Conservation (phyloP, 2,888 invertebrate genomes). For the Drosophila mimica region DNA sequence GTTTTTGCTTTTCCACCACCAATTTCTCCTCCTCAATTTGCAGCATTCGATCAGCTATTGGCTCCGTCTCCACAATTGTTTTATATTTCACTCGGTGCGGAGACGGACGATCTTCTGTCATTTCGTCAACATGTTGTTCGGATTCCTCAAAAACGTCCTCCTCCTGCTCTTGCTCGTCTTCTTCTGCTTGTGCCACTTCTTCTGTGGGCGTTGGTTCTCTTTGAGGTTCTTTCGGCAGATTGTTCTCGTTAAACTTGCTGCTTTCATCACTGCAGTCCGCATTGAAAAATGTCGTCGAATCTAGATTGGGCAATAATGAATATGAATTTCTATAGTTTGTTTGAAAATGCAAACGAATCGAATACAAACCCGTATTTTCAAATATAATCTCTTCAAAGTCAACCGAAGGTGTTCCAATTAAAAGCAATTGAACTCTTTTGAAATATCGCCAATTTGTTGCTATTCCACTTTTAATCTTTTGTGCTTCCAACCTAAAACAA, state of each 20-base stretch:
- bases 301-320: constrained; percentile 3
- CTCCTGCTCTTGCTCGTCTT: not conserved
- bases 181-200: not conserved
- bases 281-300: constrained; percentile 23
- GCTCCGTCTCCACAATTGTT: not conserved
- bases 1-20: constrained; percentile 51
- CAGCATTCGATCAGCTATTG: constrained; percentile 26
- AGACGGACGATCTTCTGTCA: not conserved
- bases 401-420: constrained; percentile 29
- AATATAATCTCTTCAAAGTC: constrained; percentile 55
- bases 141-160: not conserved
- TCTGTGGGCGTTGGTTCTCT: not conserved
- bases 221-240: not conserved
- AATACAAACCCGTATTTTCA: constrained; percentile 42
- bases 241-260: not conserved
- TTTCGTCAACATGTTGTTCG: not conserved
- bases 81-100: not conserved
- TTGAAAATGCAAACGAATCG: not conserved
- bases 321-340: not conserved
- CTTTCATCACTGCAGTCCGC: constrained; percentile 29
- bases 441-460: constrained; percentile 54
- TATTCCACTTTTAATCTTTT: constrained; percentile 37
- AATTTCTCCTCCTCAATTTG: constrained; percentile 61
- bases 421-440: constrained; percentile 41
- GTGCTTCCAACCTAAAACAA: constrained; percentile 40